Evolutionary conservation across 2,797 vertebrate species (phyloP).

Genomic region (Gadopsis marmoratus): DNA sequence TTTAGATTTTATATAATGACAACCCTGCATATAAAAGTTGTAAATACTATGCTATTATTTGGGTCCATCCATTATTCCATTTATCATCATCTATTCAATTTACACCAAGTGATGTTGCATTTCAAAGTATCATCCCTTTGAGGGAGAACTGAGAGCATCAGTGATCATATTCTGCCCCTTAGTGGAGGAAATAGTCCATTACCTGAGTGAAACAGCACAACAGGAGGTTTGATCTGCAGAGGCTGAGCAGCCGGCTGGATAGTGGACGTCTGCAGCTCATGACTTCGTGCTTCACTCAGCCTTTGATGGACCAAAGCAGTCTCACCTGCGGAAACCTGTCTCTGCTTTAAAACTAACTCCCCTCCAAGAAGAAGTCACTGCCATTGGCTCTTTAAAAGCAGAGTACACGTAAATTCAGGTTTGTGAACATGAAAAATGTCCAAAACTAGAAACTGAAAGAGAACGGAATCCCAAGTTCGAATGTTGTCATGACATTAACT

Average conservation of each 20-base stretch:
- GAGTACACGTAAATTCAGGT: slow-evolving; percentile 29
- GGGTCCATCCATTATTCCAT: background rate
- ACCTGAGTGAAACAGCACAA: slow-evolving; percentile 31
- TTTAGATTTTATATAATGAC: background rate
- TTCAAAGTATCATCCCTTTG: slow-evolving; percentile 33
- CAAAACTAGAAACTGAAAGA: slow-evolving; percentile 17
- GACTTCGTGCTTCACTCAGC: slow-evolving; percentile 32
- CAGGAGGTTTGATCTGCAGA: slow-evolving; percentile 26
- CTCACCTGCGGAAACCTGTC: slow-evolving; percentile 42
- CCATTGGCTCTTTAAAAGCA: slow-evolving; percentile 21
- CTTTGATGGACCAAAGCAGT: slow-evolving; percentile 44
- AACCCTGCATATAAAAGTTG: background rate
- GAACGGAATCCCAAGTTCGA: slow-evolving; percentile 5
- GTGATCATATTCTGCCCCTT: slow-evolving; percentile 88
- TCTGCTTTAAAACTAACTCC: slow-evolving; percentile 31
- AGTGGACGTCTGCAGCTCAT: slow-evolving; percentile 43
- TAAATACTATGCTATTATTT: slow-evolving; percentile 7
- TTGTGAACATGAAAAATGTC: slow-evolving; percentile 27
- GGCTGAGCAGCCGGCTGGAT: slow-evolving; percentile 24
- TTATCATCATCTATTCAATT: slow-evolving; percentile 14
- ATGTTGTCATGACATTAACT: slow-evolving; percentile 17
- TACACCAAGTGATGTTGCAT: slow-evolving; percentile 40
- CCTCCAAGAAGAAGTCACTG: slow-evolving; percentile 18
- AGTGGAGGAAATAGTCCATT: slow-evolving; percentile 81
- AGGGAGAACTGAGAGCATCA: slow-evolving; percentile 64